phyloP scores from a whole-genome alignment of 2,888 invertebrate genomes.

The Fabriciana adippe region DNA sequence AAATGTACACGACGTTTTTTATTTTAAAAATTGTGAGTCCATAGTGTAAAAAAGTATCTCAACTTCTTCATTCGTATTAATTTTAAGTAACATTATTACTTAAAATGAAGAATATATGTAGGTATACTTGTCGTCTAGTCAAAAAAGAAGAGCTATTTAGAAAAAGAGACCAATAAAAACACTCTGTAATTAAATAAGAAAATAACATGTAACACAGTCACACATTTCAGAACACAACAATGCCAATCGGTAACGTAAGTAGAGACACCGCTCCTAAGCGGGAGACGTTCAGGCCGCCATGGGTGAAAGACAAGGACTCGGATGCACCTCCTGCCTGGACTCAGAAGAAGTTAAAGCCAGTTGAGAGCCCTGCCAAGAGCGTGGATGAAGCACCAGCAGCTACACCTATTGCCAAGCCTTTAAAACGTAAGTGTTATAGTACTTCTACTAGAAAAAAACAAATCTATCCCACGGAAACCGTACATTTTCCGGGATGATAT shows the following conservation, averaged over 20 bases:
- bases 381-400: conserved; percentile 42
- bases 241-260: conserved; percentile 78
- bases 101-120: no score
- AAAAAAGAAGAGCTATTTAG: neutral
- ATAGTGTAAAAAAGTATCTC: no score
- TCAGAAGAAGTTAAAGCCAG: conserved; percentile 77
- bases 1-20: no score
- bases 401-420: conserved; percentile 49
- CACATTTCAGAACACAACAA: conserved; percentile 45
- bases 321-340: conserved; percentile 85
- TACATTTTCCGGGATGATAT: no score
- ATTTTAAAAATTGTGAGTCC: no score
- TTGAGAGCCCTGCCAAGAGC: conserved; percentile 55
- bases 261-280: conserved; percentile 81
- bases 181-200: neutral
- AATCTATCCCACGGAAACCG: no score
- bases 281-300: conserved; percentile 88
- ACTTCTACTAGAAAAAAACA: no score
- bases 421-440: conserved; percentile 65
- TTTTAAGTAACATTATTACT: no score
- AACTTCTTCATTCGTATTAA: no score
- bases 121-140: no score
- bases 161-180: neutral
- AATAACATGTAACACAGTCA: conserved; percentile 26
- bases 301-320: conserved; percentile 86